phyloP scores from a whole-genome alignment of 2,888 invertebrate species.

The Melipona beecheii region DNA sequence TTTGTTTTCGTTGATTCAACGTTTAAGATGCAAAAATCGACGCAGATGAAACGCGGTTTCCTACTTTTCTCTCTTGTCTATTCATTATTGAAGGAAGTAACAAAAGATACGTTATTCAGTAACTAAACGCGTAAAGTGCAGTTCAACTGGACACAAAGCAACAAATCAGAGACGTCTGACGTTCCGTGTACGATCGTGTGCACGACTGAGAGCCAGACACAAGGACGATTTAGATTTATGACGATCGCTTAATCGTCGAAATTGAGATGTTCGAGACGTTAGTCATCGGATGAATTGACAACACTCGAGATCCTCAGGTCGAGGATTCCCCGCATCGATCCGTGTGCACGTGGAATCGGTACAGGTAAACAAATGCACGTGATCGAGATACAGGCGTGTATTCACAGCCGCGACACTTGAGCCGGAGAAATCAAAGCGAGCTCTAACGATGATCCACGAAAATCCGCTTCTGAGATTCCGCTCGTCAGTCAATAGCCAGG shows the following conservation, averaged over 20 bases:
- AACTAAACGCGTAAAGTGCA: not conserved
- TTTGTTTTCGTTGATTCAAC: no score
- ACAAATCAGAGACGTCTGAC: not conserved
- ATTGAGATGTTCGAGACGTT: not conserved
- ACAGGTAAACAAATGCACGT: no score
- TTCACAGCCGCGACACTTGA: no score
- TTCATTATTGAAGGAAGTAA: not conserved
- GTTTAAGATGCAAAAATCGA: no score
- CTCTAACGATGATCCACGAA: no score
- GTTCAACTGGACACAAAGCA: not conserved
- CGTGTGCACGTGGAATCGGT: no score
- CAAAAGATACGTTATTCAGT: not conserved
- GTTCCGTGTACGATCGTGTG: accelerated
- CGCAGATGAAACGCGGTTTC: not conserved
- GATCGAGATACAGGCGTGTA: no score
- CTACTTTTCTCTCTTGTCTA: not conserved
- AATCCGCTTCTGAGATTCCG: no score
- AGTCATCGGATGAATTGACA: not conserved
- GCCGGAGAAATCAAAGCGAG: no score
- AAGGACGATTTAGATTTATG: slow-evolving; percentile 1
- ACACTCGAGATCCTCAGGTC: not conserved
- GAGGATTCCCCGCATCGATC: not conserved
- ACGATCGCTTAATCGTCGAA: not conserved
- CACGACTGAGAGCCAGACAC: not conserved
- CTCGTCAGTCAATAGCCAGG: no score